Evolutionary conservation across 2,113 vertebrate genomes (phyloP).

Genomic region (Thunnus thynnus): DNA sequence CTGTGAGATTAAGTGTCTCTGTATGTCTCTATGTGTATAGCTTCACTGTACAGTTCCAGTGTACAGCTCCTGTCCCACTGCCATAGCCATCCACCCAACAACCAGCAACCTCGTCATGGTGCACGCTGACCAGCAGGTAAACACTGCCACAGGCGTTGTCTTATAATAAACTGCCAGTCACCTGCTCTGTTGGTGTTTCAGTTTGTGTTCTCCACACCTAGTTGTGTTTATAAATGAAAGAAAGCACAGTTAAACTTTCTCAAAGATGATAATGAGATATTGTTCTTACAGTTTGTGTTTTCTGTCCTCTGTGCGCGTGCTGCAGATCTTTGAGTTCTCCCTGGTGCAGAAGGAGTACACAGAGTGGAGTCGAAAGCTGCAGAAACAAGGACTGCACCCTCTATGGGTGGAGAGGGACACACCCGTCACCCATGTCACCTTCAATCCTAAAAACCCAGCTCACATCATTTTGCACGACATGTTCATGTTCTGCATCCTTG

Average conservation of each 20-base stretch:
- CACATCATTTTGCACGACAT: constrained; percentile 92
- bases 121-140: constrained; percentile 95
- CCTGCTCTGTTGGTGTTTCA: background rate
- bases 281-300: background rate
- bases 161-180: too few relatives aligned
- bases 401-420: constrained; percentile 92
- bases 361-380: constrained; percentile 89
- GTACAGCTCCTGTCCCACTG: constrained; percentile 90
- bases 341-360: constrained; percentile 90
- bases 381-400: constrained; percentile 89
- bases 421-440: constrained; percentile 90
- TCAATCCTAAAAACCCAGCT: constrained; percentile 86
- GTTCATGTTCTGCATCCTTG: constrained; percentile 94
- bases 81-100: constrained; percentile 89
- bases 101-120: constrained; percentile 89
- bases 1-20: too few relatives aligned
- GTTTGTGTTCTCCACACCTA: too few relatives aligned
- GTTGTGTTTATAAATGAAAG: background rate
- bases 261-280: background rate
- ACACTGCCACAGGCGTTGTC: too few relatives aligned
- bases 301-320: background rate
- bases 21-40: constrained; percentile 68
- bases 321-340: constrained; percentile 92
- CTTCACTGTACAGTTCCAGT: constrained; percentile 89
- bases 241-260: background rate